Evolutionary conservation across 2,888 invertebrate species (phyloP).

Genomic region (Melieria crassipennis): DNA sequence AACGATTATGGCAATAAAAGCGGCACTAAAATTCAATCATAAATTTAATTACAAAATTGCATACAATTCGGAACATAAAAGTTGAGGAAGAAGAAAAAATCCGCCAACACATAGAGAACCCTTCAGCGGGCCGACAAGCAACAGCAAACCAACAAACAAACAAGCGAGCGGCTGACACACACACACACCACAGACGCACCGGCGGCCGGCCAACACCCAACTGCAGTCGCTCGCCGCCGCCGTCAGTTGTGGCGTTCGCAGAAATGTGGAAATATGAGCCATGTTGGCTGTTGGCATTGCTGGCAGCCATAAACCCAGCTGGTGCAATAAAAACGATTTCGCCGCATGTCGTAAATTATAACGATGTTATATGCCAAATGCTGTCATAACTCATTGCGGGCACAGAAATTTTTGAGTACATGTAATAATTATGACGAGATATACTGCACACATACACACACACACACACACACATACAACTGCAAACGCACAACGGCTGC

Average conservation of each 20-base stretch:
- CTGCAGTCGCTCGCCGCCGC: neutral
- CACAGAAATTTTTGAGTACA: conserved; percentile 36
- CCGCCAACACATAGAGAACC: neutral
- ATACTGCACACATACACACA: conserved; percentile 21
- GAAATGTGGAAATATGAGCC: conserved; percentile 3
- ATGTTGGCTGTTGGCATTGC: neutral
- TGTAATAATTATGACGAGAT: conserved; percentile 54
- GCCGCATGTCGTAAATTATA: conserved; percentile 60
- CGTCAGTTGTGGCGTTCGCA: conserved; percentile 1
- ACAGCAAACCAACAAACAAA: too few species aligned
- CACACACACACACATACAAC: conserved; percentile 19
- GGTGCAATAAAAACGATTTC: conserved; percentile 60
- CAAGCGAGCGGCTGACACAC: neutral
- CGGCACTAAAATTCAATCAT: conserved; percentile 43
- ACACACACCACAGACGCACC: too few species aligned
- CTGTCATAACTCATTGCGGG: conserved; percentile 20
- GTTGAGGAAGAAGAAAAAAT: neutral
- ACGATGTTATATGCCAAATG: conserved; percentile 27
- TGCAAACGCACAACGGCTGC: conserved; percentile 3
- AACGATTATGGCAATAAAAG: conserved; percentile 32
- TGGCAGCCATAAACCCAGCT: conserved; percentile 50
- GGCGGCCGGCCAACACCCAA: too few species aligned
- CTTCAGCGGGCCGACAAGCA: neutral
- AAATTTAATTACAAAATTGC: conserved; percentile 42
- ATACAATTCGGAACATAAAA: conserved; percentile 42